Conservation (phyloP, 2,797 vertebrate species). For the Taenioides sp. region DNA sequence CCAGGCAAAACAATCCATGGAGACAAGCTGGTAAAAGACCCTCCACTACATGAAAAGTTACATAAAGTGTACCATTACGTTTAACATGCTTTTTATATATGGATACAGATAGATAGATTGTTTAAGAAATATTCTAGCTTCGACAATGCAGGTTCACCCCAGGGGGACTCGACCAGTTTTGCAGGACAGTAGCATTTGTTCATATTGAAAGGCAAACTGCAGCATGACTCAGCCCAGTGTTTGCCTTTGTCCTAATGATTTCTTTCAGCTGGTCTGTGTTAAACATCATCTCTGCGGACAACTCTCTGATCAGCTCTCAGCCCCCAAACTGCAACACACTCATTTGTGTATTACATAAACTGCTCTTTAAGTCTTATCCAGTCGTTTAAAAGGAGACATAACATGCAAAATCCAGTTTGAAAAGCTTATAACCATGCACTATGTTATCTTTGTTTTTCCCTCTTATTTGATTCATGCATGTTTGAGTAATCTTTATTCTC, state of each 20-base stretch:
- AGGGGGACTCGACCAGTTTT: too few species aligned
- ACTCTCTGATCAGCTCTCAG: constrained; percentile 6
- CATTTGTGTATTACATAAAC: constrained; percentile 12
- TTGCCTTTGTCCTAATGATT: not conserved
- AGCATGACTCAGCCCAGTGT: constrained; percentile 11
- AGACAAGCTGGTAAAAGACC: too few species aligned
- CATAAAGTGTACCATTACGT: too few species aligned
- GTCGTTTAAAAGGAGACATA: not conserved
- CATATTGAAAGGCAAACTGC: not conserved
- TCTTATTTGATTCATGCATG: not conserved
- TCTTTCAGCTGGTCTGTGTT: not conserved
- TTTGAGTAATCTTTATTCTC: not conserved
- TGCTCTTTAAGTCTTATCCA: not conserved
- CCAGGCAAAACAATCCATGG: too few species aligned
- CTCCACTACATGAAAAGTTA: too few species aligned
- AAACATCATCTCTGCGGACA: constrained; percentile 3
- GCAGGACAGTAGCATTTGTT: not conserved
- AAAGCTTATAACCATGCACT: too few species aligned
- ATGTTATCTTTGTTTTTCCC: not conserved
- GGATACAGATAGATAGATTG: too few species aligned
- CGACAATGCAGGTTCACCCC: too few species aligned
- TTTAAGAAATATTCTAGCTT: too few species aligned
- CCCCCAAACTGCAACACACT: not conserved
- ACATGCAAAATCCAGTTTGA: not conserved
- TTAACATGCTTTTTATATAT: too few species aligned